Conservation (phyloP, 2,888 invertebrate genomes). For the Priocnemis perturbator region DNA sequence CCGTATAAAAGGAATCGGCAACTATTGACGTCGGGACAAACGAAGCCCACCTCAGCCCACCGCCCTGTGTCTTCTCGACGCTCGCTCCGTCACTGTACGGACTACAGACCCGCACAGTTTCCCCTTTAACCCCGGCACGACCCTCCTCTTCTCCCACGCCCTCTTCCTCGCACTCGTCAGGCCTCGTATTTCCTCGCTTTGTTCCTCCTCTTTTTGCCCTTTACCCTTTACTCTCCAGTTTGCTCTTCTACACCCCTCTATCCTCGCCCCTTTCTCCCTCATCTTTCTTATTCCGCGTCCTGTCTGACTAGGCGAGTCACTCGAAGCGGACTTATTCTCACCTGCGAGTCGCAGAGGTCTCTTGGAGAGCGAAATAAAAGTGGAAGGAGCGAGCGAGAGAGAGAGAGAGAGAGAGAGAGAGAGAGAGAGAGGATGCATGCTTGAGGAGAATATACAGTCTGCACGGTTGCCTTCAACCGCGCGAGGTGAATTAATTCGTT, state of each 20-base stretch:
- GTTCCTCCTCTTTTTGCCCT: constrained; percentile 15
- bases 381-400: no score
- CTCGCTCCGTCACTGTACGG: constrained; percentile 45
- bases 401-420: no score
- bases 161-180: no score
- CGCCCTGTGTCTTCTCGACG: constrained; percentile 14
- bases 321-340: constrained; percentile 40
- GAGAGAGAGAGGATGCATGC: no score
- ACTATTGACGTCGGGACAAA: constrained; percentile 42
- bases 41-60: not conserved
- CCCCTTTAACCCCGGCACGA: constrained; percentile 43
- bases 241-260: not conserved
- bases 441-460: not conserved
- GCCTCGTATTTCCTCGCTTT: constrained; percentile 16
- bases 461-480: not conserved
- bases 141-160: constrained; percentile 17
- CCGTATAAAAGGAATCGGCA: constrained; percentile 40
- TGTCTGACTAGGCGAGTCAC: constrained; percentile 36
- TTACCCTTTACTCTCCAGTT: not conserved
- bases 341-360: no score
- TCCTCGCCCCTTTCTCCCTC: not conserved
- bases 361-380: no score
- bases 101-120: constrained; percentile 45
- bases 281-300: no score
- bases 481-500: not conserved